A percentile compares a stretch with the other conserved stretches of the same genome.
These are phyloP conservation scores for Dasyprocta punctata DNA, from an alignment of 2,113 vertebrate species.

Conservation along the genomic window DNA sequence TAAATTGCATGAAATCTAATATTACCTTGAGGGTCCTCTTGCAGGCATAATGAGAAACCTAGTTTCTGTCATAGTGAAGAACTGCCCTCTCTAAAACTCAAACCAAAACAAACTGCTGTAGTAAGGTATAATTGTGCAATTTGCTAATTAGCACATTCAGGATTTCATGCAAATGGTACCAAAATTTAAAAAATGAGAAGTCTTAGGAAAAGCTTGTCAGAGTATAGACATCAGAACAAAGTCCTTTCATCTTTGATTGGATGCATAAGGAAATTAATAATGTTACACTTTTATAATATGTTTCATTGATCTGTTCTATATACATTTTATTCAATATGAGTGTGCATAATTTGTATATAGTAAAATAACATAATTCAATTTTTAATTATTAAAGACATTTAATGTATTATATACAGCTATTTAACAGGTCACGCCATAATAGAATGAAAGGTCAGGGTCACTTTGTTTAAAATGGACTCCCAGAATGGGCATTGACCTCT, in stretches of 20 bases:
- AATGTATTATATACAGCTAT: background rate
- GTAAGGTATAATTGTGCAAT: background rate
- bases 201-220: background rate
- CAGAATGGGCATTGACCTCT: background rate
- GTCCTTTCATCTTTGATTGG: background rate
- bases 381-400: background rate
- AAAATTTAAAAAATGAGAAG: background rate
- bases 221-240: background rate
- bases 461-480: background rate
- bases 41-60: background rate
- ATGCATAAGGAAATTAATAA: background rate
- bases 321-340: background rate
- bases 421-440: background rate
- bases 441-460: background rate
- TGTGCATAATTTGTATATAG: background rate
- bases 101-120: background rate
- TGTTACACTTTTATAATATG: background rate
- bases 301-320: background rate
- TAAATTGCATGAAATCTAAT: background rate
- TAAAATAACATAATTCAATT: background rate
- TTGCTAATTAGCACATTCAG: background rate
- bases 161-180: background rate
- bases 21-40: background rate
- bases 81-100: background rate
- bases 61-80: background rate